These are phyloP conservation scores for Rhinogobio ventralis DNA, from an alignment of 2,797 vertebrate genomes.

Conservation along the genomic window DNA sequence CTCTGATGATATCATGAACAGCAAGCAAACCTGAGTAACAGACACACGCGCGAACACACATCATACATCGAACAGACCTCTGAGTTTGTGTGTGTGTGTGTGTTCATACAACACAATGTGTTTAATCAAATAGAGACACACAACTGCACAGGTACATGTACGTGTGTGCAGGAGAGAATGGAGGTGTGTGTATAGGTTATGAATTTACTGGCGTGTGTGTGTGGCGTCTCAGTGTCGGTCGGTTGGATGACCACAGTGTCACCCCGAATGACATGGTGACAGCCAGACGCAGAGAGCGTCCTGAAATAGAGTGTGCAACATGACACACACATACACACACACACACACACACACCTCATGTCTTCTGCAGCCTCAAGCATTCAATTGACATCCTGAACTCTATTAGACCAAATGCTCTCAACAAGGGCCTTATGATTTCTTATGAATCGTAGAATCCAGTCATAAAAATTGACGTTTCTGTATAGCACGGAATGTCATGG, in stretches of 20 bases:
- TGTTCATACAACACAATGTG: neutral
- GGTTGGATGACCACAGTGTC: constrained; percentile 50
- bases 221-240: constrained; percentile 51
- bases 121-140: neutral
- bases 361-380: constrained; percentile 60
- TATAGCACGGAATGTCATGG: neutral
- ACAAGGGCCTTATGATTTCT: neutral
- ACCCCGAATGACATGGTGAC: constrained; percentile 58
- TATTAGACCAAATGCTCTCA: neutral
- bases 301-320: constrained; percentile 58
- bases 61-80: constrained; percentile 33
- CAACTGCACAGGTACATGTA: neutral
- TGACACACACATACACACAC: constrained; percentile 49
- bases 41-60: constrained; percentile 28
- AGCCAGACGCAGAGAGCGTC: constrained; percentile 54
- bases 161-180: neutral
- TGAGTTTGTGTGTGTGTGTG: neutral
- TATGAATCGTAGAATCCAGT: neutral
- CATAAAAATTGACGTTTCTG: neutral
- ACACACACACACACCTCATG: constrained; percentile 63
- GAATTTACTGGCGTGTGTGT: constrained; percentile 66
- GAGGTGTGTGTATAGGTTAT: constrained; percentile 22
- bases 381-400: constrained; percentile 43
- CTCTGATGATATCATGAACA: constrained; percentile 45
- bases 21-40: constrained; percentile 54